These are phyloP conservation scores for Pelusios castaneus DNA, from an alignment of 2,113 vertebrate species.

Conservation along the genomic window DNA sequence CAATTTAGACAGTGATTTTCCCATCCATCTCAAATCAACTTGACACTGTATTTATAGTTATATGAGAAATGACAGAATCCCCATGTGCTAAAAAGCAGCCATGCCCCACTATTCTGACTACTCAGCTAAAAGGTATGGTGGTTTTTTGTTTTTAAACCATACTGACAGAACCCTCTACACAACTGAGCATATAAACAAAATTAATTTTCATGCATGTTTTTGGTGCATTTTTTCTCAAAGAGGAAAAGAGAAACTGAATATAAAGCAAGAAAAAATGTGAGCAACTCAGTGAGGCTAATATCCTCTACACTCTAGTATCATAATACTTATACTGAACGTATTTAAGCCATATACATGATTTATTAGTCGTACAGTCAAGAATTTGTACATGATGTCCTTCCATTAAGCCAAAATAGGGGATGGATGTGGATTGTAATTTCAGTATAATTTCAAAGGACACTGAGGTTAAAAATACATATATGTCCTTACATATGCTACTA, in stretches of 20 bases:
- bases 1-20: accelerated
- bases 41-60: neutral
- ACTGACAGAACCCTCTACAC: neutral
- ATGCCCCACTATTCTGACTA: neutral
- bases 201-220: neutral
- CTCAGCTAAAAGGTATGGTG: constrained; percentile 17
- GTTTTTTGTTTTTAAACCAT: neutral
- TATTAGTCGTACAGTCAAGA: neutral
- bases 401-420: neutral
- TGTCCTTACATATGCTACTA: neutral
- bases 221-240: neutral
- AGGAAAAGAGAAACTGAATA: neutral
- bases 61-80: neutral
- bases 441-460: neutral
- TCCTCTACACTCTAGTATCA: neutral
- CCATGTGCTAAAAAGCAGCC: neutral
- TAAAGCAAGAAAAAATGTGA: neutral
- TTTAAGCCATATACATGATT: neutral
- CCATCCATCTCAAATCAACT: neutral
- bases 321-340: neutral
- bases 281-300: neutral
- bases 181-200: neutral
- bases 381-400: neutral
- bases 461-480: neutral
- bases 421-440: neutral